Conservation (phyloP, 2,113 vertebrate species). For the Noctilio leporinus region DNA sequence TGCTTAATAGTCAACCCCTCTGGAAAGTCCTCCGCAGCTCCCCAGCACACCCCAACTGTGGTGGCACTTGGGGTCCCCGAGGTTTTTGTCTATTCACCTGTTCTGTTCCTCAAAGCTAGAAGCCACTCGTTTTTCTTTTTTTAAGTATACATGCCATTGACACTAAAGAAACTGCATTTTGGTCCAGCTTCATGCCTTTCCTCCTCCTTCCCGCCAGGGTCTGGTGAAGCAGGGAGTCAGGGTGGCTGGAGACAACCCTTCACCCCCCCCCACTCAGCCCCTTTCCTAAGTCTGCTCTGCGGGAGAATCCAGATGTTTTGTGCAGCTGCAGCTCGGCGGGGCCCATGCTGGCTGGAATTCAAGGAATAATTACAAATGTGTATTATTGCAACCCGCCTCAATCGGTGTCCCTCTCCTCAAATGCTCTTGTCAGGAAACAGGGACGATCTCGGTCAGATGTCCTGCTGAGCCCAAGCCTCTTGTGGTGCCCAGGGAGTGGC, state of each 20-base stretch:
- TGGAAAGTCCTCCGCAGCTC: not conserved
- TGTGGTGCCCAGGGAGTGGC: not conserved
- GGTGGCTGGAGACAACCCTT: not conserved
- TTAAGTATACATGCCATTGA: not conserved
- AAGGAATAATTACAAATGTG: conserved; percentile 64
- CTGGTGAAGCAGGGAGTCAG: not conserved
- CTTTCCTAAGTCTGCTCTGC: not conserved
- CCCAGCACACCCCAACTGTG: not conserved
- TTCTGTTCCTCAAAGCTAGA: not conserved
- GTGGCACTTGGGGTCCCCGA: not conserved
- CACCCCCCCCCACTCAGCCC: not conserved
- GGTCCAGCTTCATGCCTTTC: not conserved
- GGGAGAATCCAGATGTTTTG: conserved; percentile 49
- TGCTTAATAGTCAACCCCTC: not conserved
- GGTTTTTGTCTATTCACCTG: not conserved
- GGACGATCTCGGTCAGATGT: not conserved
- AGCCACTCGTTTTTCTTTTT: not conserved
- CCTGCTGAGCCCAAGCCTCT: not conserved
- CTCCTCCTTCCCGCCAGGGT: not conserved
- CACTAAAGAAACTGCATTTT: not conserved
- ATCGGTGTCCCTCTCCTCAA: conserved; percentile 47
- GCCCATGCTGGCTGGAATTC: conserved; percentile 48
- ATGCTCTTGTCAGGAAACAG: conserved; percentile 36
- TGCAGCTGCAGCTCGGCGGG: conserved; percentile 45
- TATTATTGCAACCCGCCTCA: conserved; percentile 51